Base-by-base conservation (phyloP, 2,888 invertebrate genomes). In the Himalopsyche tibetana region DNA sequence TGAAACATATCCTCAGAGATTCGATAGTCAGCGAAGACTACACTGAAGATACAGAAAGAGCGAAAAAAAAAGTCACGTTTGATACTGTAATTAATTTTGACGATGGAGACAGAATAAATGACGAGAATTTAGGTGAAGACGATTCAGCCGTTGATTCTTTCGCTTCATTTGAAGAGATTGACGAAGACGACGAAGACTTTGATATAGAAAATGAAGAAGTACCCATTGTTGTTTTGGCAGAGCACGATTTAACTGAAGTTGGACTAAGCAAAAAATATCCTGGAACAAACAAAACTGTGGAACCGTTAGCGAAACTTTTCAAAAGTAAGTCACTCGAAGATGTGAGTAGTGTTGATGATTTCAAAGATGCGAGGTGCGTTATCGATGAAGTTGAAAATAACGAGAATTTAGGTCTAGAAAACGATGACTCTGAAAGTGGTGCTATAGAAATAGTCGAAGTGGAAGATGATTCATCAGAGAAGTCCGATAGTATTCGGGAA, bases 1-100 rank as follows among this genome's bases (percentile, higher is more conserved):
- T 88, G 85, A 87, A 88, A 38, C 84, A 87, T 79, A 87, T 87
- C 42, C 69, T 88, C 5, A 87, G 87, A 85, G 87, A 86, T 79
- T 74, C 74, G 5, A 74, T 74, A 74, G 19, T 74, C 36, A 38
- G 74, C 12, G 74, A 74, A 38, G 74, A 74, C 38, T 74, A 38
- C 36, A 74, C 74, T n/a, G 84, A 55, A 4, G 85, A 82, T 28
- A 85, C 82, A 19, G 86, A 84, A 74, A 56, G 45, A 69, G 74
- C 91, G 84, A 92, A 92, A 0, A 93, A 93, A 88, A 90, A 91
- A 36, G 93, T 93, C 0, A 93, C 93, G 3, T 93, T 93, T 87
- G 91, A 92, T 89, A 93, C 93, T 86, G 93, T 93, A 83, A 93
- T 93, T n/a, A 89, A 93, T 83, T 93, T 93, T 89, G 93, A 93